Base-by-base conservation (phyloP, 2,888 invertebrate species). In the Cryptocheilus praepositus region DNA sequence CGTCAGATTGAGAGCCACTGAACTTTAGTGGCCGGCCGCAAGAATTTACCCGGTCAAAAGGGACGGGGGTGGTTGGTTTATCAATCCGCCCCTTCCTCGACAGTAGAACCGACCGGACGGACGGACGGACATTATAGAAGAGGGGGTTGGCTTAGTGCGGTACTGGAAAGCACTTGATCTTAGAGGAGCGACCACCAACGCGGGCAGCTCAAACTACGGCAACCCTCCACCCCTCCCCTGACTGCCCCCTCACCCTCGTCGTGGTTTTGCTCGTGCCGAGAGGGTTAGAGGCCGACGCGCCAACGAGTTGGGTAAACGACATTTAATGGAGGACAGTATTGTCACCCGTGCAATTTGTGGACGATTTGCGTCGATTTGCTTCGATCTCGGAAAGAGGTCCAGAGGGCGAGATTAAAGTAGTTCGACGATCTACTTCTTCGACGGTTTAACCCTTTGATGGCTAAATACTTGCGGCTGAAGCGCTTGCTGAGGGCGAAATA, bases 161-260 rank as follows among this genome's bases (percentile, higher is more conserved):
- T 74, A 76, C 77, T 78, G 82, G 83, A 84, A 83, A 83, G 84
- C 83, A 85, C 88, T 87, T 85, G 86, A 87, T 88, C 87, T 87
- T 86, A 83, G 83, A 79, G 81, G 76, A 81, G 77, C 79, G 81
- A 80, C 84, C 81, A 81, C 83, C 82, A 78, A 77, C 80, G 81
- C 64, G 85, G 85, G 77, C 85, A 78, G 83, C 83, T 83, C 77
- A 79, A 85, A 86, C 84, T 85, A 82, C 74, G 73, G 76, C 79
- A 77, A 83, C 83, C 85, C 53, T 60, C 19, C 52, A 49, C 16
- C 53, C 53, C 54, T 19, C 11, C 58, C 60, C 44, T 44, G 44
- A 21, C 66, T 52, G 64, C 67, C 66, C 61, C 49, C 54, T 22
- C 49, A 28, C 18, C 49, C 49, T 49, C 36, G 77, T 75, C 77